These are phyloP conservation scores for Mantis religiosa DNA, from an alignment of 2,888 invertebrate genomes.

Conservation along the genomic window DNA sequence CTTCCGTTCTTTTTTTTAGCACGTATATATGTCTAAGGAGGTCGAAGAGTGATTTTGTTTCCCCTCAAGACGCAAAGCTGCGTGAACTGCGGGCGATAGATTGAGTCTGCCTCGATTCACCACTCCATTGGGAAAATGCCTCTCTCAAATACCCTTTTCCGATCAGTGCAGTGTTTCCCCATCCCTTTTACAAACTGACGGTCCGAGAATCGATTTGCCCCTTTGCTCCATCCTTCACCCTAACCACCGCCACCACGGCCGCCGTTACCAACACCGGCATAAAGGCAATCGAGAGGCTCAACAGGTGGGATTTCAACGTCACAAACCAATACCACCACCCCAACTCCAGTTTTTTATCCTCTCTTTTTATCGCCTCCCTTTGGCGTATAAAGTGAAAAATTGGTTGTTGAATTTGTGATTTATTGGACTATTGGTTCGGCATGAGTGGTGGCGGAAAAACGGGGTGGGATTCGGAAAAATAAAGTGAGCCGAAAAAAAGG, in stretches of 20 bases:
- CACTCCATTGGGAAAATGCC: conserved; percentile 16
- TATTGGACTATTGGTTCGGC: neutral
- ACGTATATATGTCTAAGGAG: neutral
- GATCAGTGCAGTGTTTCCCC: conserved; percentile 7
- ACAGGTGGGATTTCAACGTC: conserved; percentile 13
- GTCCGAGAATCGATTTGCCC: conserved; percentile 11
- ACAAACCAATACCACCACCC: conserved; percentile 2
- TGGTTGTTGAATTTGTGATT: conserved; percentile 16
- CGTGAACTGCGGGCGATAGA: conserved; percentile 19
- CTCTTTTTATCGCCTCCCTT: neutral
- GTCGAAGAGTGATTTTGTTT: neutral
- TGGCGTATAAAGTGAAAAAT: conserved; percentile 12
- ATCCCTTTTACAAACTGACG: conserved; percentile 1
- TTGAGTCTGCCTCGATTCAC: conserved; percentile 16
- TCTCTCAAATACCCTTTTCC: conserved; percentile 5
- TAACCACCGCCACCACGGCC: neutral
- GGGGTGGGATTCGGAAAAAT: neutral
- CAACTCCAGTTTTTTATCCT: neutral
- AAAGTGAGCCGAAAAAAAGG: neutral
- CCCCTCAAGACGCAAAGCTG: conserved; percentile 4
- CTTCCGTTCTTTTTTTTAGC: neutral
- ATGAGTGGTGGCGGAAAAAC: neutral
- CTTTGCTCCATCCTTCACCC: neutral
- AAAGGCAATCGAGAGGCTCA: conserved; percentile 14
- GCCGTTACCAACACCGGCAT: neutral